These are phyloP conservation scores for Gorsachius magnificus DNA, from an alignment of 2,797 vertebrate species.

Conservation along the genomic window DNA sequence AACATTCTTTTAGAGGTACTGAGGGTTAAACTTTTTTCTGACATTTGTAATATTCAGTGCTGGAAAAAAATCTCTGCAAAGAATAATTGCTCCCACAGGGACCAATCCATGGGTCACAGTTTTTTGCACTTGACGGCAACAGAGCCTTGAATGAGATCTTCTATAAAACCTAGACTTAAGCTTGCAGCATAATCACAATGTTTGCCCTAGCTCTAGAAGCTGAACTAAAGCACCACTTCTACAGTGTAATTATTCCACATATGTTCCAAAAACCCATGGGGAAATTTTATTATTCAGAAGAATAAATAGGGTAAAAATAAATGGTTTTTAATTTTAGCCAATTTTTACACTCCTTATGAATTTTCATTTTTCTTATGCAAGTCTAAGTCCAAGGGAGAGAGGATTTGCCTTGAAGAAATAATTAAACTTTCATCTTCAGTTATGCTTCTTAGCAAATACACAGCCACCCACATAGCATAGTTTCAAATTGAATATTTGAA, in stretches of 20 bases:
- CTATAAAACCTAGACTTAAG: conserved; percentile 65
- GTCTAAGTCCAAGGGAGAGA: conserved; percentile 46
- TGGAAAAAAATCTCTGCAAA: conserved; percentile 68
- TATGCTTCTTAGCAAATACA: conserved; percentile 57
- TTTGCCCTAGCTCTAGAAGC: conserved; percentile 49
- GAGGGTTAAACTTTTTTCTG: conserved; percentile 81
- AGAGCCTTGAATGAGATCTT: conserved; percentile 74
- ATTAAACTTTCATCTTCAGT: conserved; percentile 69
- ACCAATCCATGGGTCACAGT: conserved; percentile 83
- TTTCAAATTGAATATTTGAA: conserved; percentile 19
- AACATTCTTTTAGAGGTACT: conserved; percentile 77
- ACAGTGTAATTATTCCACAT: conserved; percentile 51
- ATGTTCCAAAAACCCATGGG: conserved; percentile 37
- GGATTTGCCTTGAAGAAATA: conserved; percentile 65
- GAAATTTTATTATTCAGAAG: conserved; percentile 43
- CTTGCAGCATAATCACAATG: conserved; percentile 57
- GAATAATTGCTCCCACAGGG: conserved; percentile 95
- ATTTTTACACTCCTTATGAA: conserved; percentile 63
- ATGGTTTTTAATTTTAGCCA: conserved; percentile 56
- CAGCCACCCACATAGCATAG: conserved; percentile 41
- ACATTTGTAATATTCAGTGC: conserved; percentile 81
- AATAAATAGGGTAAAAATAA: conserved; percentile 54
- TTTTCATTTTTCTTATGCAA: conserved; percentile 64
- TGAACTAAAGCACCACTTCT: conserved; percentile 38
- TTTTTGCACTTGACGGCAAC: conserved; percentile 76